These are phyloP conservation scores for Petaurus breviceps DNA, from an alignment of 2,113 vertebrate species.

Conservation along the genomic window DNA sequence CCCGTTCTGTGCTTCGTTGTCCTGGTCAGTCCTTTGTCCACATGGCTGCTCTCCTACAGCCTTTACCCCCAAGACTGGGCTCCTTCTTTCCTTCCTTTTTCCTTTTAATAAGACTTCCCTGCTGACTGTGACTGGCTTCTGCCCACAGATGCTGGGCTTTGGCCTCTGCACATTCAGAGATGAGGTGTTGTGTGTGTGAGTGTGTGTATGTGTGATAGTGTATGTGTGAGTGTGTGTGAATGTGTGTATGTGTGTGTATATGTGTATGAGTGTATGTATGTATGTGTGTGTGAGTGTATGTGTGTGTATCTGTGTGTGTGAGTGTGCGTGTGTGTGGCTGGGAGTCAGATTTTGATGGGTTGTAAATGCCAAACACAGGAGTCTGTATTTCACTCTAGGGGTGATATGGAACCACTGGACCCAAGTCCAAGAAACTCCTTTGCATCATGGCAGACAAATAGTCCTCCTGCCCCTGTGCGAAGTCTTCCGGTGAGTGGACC, in stretches of 20 bases:
- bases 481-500: too few relatives aligned
- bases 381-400: not conserved
- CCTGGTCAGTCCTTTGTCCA: not conserved
- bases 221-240: too few relatives aligned
- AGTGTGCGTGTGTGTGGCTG: too few relatives aligned
- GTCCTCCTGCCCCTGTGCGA: not conserved
- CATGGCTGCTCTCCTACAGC: not conserved
- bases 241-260: too few relatives aligned
- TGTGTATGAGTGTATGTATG: too few relatives aligned
- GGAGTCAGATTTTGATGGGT: not conserved
- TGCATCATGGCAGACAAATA: not conserved
- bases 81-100: too few relatives aligned
- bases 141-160: not conserved
- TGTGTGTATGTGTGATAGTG: too few relatives aligned
- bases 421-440: too few relatives aligned
- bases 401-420: not conserved
- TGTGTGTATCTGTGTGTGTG: too few relatives aligned
- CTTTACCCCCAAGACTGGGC: not conserved
- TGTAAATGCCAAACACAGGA: not conserved
- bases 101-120: too few relatives aligned
- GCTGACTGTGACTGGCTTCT: not conserved
- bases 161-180: not conserved
- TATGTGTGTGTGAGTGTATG: too few relatives aligned
- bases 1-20: fast-evolving
- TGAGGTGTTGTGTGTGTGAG: too few relatives aligned